phyloP scores from a whole-genome alignment of 2,797 vertebrate species.

The Pipistrellus kuhlii region DNA sequence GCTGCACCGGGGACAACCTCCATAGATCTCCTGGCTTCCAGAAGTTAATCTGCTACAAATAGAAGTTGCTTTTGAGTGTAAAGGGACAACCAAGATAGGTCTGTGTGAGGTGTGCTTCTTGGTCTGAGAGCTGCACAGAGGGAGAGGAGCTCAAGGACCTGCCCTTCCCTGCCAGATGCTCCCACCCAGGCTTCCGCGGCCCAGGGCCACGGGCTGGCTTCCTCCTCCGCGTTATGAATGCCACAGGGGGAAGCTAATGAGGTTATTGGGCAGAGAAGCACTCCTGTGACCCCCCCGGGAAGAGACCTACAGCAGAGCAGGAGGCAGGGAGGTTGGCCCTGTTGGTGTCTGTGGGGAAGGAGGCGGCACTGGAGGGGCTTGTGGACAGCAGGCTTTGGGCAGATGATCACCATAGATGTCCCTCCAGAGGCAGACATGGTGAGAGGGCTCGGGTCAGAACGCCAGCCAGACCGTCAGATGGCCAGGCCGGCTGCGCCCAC shows the following conservation, averaged over 20 bases:
- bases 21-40: constrained; percentile 53
- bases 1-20: background rate
- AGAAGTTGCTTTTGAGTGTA: constrained; percentile 90
- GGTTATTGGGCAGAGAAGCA: constrained; percentile 94
- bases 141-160: constrained; percentile 76
- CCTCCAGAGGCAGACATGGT: background rate
- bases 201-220: constrained; percentile 93
- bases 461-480: background rate
- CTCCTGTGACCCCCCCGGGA: constrained; percentile 94
- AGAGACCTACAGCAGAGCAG: constrained; percentile 96
- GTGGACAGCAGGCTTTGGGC: background rate
- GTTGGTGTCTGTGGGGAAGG: constrained; percentile 66
- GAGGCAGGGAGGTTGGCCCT: constrained; percentile 89
- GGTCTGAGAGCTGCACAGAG: constrained; percentile 85
- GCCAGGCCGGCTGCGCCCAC: background rate
- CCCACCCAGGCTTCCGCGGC: constrained; percentile 74
- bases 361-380: background rate
- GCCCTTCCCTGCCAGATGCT: constrained; percentile 56
- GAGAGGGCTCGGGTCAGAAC: background rate
- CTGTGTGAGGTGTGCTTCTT: constrained; percentile 89
- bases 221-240: constrained; percentile 95
- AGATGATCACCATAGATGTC: background rate
- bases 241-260: constrained; percentile 94
- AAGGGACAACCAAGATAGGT: constrained; percentile 90
- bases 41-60: constrained; percentile 93